phyloP scores from a whole-genome alignment of 2,888 invertebrate species.

The Xestia rhomboidea region DNA sequence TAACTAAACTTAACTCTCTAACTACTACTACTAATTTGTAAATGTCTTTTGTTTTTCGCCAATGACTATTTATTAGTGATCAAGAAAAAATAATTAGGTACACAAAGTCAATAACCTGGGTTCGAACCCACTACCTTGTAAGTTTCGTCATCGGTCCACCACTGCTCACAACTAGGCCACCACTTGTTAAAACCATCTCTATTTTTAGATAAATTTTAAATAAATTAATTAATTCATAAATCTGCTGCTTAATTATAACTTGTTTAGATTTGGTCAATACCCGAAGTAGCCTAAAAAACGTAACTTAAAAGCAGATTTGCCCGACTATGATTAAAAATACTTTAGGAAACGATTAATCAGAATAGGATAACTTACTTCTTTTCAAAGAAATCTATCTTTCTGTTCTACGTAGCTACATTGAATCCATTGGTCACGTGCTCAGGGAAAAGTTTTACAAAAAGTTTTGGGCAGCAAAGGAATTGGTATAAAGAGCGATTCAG shows the following conservation, averaged over 20 bases:
- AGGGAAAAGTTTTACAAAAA: constrained; percentile 33
- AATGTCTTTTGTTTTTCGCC: neutral
- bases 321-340: neutral
- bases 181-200: neutral
- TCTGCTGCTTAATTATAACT: no score
- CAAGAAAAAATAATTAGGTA: neutral
- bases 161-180: neutral
- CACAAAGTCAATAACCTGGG: neutral
- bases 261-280: neutral
- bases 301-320: neutral
- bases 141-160: neutral
- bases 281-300: neutral
- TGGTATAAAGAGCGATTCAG: constrained; percentile 39
- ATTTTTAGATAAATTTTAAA: neutral
- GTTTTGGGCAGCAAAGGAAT: constrained; percentile 46
- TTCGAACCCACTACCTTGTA: neutral
- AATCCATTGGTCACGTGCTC: constrained; percentile 32
- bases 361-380: neutral
- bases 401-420: neutral
- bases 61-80: neutral
- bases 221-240: neutral
- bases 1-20: no score
- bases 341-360: neutral
- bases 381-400: constrained; percentile 11
- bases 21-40: no score